A percentile compares a stretch with the other conserved stretches of the same genome.
These are phyloP conservation scores for Pangasius krempfi DNA, from an alignment of 2,797 vertebrate genomes.

Conservation along the genomic window DNA sequence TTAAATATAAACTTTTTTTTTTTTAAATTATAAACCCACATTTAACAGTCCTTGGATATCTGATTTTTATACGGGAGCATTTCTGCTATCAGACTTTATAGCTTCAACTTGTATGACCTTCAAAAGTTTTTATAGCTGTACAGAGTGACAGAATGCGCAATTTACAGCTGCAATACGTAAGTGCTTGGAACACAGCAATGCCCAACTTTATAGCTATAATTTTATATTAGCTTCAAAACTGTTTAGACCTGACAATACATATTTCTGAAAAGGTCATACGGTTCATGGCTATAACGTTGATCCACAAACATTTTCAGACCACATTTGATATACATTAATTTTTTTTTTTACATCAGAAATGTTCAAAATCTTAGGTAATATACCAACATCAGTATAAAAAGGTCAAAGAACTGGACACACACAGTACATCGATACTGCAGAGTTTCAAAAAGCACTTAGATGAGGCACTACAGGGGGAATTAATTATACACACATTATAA, in stretches of 20 bases:
- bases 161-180: background rate
- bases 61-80: background rate
- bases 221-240: slow-evolving; percentile 1
- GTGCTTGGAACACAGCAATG: slow-evolving; percentile 7
- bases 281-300: background rate
- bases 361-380: background rate
- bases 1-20: background rate
- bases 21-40: background rate
- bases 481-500: background rate
- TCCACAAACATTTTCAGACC: background rate
- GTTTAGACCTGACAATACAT: background rate
- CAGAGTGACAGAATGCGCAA: too few relatives aligned
- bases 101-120: background rate
- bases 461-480: slow-evolving; percentile 63
- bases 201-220: background rate
- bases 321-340: too few relatives aligned
- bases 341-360: background rate
- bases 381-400: slow-evolving; percentile 19
- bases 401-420: background rate
- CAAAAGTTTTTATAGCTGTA: background rate
- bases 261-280: background rate
- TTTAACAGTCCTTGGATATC: background rate
- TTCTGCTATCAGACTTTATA: background rate
- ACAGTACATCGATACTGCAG: slow-evolving; percentile 49
- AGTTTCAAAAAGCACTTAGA: slow-evolving; percentile 57